Evolutionary conservation across 2,888 invertebrate species (phyloP).

Genomic region (Sepiola atlantica): DNA sequence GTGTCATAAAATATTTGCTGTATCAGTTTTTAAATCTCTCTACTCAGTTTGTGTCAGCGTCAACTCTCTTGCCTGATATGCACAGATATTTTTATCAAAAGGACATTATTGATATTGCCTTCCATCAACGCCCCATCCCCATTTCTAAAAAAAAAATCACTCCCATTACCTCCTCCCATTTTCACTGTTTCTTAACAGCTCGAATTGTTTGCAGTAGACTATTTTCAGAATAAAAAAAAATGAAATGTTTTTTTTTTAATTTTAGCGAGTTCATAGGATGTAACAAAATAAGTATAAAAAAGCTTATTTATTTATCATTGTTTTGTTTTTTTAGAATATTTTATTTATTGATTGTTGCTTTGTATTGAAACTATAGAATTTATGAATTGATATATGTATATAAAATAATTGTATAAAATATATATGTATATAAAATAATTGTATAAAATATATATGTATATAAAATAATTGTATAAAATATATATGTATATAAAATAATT

Average conservation of each 20-base stretch:
- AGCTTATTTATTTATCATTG: background rate
- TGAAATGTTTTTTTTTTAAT: background rate
- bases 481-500: background rate
- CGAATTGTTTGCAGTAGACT: background rate
- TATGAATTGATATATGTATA: background rate
- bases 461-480: background rate
- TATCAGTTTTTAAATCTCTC: background rate
- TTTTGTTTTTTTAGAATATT: background rate
- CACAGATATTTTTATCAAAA: background rate
- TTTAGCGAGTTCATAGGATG: background rate
- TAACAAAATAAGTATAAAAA: background rate
- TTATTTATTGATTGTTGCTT: background rate
- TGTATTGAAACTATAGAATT: background rate
- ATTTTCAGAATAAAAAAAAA: background rate
- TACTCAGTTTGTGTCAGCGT: background rate
- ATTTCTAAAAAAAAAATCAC: too few species aligned
- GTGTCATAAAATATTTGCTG: background rate
- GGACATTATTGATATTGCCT: background rate
- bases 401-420: too few species aligned
- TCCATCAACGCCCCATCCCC: background rate
- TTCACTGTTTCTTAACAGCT: background rate
- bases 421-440: too few species aligned
- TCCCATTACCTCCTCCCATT: too few species aligned
- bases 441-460: too few species aligned
- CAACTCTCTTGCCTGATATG: background rate